Conservation (phyloP, 1,140 invertebrate genomes). For the Lepeophtheirus salmonis region DNA sequence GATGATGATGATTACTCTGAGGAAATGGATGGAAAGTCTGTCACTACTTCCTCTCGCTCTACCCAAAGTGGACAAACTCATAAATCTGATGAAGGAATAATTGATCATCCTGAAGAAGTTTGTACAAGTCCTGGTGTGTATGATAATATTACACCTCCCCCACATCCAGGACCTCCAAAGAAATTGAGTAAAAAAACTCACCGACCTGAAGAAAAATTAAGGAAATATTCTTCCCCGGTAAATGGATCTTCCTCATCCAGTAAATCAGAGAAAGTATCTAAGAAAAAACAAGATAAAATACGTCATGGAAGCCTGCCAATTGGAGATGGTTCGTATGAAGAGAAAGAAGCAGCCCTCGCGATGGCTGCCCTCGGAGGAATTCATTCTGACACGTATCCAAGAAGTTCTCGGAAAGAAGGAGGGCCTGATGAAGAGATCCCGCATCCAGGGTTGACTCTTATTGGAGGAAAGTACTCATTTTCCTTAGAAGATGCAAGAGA, state of each 20-base stretch:
- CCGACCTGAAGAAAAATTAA: not conserved
- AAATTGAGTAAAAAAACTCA: not conserved
- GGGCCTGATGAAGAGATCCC: not conserved
- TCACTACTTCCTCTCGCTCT: not conserved
- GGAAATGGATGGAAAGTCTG: not conserved
- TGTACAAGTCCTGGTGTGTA: not conserved
- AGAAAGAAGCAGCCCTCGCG: not conserved
- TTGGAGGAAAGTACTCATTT: slow-evolving; percentile 15
- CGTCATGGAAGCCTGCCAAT: not conserved
- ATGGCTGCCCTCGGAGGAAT: not conserved
- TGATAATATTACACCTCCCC: not conserved
- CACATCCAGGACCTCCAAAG: not conserved
- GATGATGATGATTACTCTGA: not conserved
- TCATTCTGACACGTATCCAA: not conserved
- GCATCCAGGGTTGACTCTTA: slow-evolving; percentile 1
- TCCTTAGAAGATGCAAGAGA: not conserved
- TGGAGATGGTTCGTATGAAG: not conserved
- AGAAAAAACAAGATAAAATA: not conserved
- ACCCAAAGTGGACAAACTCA: not conserved
- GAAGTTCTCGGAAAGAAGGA: not conserved
- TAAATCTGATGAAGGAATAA: not conserved
- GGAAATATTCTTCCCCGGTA: not conserved
- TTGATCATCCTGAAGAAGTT: not conserved
- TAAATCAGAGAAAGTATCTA: not conserved
- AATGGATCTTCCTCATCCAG: not conserved